Evolutionary conservation across 2,113 vertebrate species (phyloP), one percentile per base, ranked within the genome.

Genomic region (Nibea albiflora): DNA sequence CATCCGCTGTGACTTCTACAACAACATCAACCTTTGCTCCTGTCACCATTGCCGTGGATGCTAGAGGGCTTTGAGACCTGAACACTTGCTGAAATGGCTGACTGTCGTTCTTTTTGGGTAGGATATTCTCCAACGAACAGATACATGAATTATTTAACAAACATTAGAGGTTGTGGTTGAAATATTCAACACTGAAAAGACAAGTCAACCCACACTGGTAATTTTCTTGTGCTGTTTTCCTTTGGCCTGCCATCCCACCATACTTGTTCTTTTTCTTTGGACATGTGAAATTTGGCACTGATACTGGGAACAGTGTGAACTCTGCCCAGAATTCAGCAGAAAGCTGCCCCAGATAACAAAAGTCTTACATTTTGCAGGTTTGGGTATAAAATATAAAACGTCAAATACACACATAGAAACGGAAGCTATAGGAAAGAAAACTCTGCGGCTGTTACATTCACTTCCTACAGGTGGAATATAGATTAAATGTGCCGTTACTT

Each of bases 201-300:
- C 56, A 74, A 56, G 42, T 49, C 28, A 63, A 69, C 42, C 44
- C 17, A 76, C 76, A 26, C 6, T 54, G 44, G 28, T 58, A 15
- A 58, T 31, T 68, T 63, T 69, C 22, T 61, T 19, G 5, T 60
- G 11, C 11, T 53, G 7, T 20, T 62, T 69, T 49, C 61, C n/a
- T 66, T 73, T 68, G 68, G 35, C 56, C 17, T 73, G 60, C 35
- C 54, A 26, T 47, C 54, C 44, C 53, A 60, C 46, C 61, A 17
- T 14, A 53, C 15, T 53, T 80, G 63, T 64, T 64, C 20, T 74
- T 74, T 56, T 56, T 61, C 20, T 56, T 42, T 73, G 46, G 65
- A 61, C 52, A 65, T 56, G 35, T 56, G 20, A n/a, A 70, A 72
- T 73, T 54, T 73, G 66, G 44, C 76, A 49, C 39, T 56, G 16